Base-by-base conservation (phyloP, 2,888 invertebrate species). In the Craniophora ligustri region DNA sequence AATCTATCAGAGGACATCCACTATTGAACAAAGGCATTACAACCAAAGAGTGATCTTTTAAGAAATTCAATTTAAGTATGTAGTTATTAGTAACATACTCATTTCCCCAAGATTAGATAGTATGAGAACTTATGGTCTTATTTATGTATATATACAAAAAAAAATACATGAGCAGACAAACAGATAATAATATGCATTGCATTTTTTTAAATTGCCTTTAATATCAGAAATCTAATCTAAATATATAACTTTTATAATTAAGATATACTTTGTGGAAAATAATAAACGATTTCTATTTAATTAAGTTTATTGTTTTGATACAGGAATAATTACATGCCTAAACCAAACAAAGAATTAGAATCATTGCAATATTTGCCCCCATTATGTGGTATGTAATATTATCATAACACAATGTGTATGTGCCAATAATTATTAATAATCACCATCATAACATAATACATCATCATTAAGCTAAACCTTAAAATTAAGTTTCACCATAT, bases 401-500 rank as follows among this genome's bases (percentile, higher is more conserved):
- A 79, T 72, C 76, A 76, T 81, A 80, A 77, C 75, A 83, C 71
- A 84, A 80, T 78, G 75, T 79, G 78, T 79, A 75, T 84, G 79
- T 81, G 87, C 87, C 85, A 91, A 88, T 84, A 81, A 86, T 68
- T 44, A 59, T 83, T 85, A 84, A 78, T 78, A 84, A 87, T 87
- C 84, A 91, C 86, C 85, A 84, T 80, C 86, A 86, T 80, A 88
- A 88, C 84, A 89, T 85, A 87, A 87, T 87, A 90, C 86, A 89
- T 83, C 81, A 82, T 87, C 82, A 87, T 78, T 86, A 86, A 81
- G 72, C 90, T 91, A 92, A 86, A 87, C 84, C 91, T 91, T 92
- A 91, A 63, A 86, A 75, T 86, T 88, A 89, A 83, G 79, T 80
- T 81, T 80, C 79, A 88, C 89, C 91, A 91, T 88, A 90, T 86